These are phyloP conservation scores for Crax fasciolata DNA, from an alignment of 2,797 vertebrate genomes.

Conservation along the genomic window DNA sequence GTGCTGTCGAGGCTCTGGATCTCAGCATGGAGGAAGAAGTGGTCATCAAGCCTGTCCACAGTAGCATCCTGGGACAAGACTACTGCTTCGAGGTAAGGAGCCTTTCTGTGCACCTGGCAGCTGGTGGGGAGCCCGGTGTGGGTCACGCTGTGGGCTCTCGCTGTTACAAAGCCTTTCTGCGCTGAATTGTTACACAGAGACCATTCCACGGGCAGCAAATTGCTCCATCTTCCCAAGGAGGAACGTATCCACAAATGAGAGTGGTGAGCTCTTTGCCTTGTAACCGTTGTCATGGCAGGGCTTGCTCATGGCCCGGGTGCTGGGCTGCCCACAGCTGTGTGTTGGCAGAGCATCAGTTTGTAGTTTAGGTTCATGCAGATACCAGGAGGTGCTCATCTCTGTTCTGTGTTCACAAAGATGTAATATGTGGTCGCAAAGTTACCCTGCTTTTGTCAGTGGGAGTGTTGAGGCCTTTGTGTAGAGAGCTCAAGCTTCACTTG, in stretches of 20 bases:
- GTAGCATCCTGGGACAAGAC: constrained; percentile 98
- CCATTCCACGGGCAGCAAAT: not conserved
- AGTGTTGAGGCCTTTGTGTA: constrained; percentile 4
- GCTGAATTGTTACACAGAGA: not conserved
- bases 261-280: not conserved
- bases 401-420: not conserved
- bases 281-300: not conserved
- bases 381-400: not conserved
- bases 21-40: constrained; percentile 99
- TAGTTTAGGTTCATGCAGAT: not conserved
- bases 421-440: not conserved
- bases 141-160: not conserved
- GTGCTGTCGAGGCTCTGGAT: constrained; percentile 97
- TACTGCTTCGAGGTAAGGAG: constrained; percentile 88
- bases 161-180: not conserved
- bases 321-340: not conserved
- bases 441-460: not conserved
- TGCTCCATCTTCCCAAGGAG: not conserved
- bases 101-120: accelerated
- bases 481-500: not conserved
- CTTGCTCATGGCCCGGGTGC: constrained; percentile 4
- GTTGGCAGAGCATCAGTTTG: not conserved
- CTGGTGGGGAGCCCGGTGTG: not conserved
- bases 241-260: not conserved
- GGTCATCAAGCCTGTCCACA: constrained; percentile 97